Percentiles rank a stretch among this genome's conserved stretches.
Conservation (phyloP, 2,888 invertebrate genomes). For the Galeopsomyia nigrocyanea region DNA sequence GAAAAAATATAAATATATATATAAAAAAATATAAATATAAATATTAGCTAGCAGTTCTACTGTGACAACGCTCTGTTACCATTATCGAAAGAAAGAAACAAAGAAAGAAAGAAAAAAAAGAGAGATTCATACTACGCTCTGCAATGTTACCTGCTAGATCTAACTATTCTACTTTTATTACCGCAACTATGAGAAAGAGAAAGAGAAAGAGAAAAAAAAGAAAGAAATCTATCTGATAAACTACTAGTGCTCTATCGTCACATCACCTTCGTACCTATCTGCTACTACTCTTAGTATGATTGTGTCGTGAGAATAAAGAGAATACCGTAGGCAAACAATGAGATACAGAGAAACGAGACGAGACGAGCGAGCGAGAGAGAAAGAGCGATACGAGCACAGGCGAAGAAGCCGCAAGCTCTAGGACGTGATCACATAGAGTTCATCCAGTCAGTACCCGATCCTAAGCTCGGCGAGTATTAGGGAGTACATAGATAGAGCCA, state of each 20-base stretch:
- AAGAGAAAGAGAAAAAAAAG: slow-evolving; percentile 9
- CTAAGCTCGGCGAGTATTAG: slow-evolving; percentile 66
- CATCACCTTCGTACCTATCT: slow-evolving; percentile 57
- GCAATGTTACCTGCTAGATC: slow-evolving; percentile 65
- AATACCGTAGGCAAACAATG: slow-evolving; percentile 53
- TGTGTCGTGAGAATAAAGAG: slow-evolving; percentile 59
- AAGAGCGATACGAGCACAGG: slow-evolving; percentile 57
- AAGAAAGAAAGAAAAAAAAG: slow-evolving; percentile 6
- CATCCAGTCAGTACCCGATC: slow-evolving; percentile 68
- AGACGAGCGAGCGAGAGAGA: slow-evolving; percentile 55
- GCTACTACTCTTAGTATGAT: slow-evolving; percentile 66
- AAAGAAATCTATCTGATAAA: slow-evolving; percentile 25
- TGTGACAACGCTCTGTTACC: slow-evolving; percentile 39
- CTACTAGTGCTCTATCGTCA: slow-evolving; percentile 61
- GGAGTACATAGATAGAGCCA: slow-evolving; percentile 67
- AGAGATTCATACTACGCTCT: slow-evolving; percentile 52
- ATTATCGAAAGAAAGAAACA: slow-evolving; percentile 26
- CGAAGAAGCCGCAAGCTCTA: slow-evolving; percentile 60
- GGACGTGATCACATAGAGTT: slow-evolving; percentile 66
- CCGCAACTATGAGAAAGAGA: slow-evolving; percentile 41
- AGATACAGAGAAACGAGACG: slow-evolving; percentile 49
- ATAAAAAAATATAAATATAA: too few species aligned
- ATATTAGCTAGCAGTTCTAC: slow-evolving; percentile 10
- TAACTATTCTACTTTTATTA: slow-evolving; percentile 59
- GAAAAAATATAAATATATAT: too few species aligned